Evolutionary conservation across 2,113 vertebrate genomes (phyloP).

Genomic region (Hippocampus guttulatus): DNA sequence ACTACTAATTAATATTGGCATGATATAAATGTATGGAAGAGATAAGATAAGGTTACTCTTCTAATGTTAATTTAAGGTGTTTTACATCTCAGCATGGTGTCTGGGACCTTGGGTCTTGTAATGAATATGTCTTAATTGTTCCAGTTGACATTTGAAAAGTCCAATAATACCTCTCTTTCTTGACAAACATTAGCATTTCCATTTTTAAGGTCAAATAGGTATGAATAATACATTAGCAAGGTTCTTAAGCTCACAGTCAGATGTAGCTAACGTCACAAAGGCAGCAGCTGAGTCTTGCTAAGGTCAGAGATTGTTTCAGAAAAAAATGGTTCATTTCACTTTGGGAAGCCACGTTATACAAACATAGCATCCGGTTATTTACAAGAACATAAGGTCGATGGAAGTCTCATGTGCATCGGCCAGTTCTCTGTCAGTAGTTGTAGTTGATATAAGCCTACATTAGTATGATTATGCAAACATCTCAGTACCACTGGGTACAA

Average conservation of each 20-base stretch:
- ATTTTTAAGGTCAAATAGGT: slow-evolving; percentile 73
- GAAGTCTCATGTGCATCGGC: neutral
- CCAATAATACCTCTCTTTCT: slow-evolving; percentile 64
- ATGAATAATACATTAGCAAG: slow-evolving; percentile 75
- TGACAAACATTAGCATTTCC: slow-evolving; percentile 67
- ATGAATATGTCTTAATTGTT: slow-evolving; percentile 75
- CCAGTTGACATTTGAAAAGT: slow-evolving; percentile 74
- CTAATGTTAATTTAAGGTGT: slow-evolving; percentile 64
- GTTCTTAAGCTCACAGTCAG: slow-evolving; percentile 64
- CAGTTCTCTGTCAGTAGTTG: neutral
- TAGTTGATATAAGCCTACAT: neutral
- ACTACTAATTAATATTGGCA: neutral
- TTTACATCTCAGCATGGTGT: slow-evolving; percentile 64
- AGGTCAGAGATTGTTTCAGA: slow-evolving; percentile 53
- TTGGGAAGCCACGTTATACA: slow-evolving; percentile 41
- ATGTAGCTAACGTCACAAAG: slow-evolving; percentile 61
- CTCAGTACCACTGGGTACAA: slow-evolving; percentile 11
- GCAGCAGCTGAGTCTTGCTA: slow-evolving; percentile 63
- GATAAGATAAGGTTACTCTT: slow-evolving; percentile 50
- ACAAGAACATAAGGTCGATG: slow-evolving; percentile 38
- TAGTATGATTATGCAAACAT: neutral
- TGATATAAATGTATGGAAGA: neutral
- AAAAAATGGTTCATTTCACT: slow-evolving; percentile 70
- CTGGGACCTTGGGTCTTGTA: slow-evolving; percentile 58
- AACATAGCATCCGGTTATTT: slow-evolving; percentile 50